Percentiles rank a stretch among this genome's conserved stretches.
These are phyloP conservation scores for Drosophila ercepeae DNA, from an alignment of 1,140 invertebrate genomes.

Conservation along the genomic window DNA sequence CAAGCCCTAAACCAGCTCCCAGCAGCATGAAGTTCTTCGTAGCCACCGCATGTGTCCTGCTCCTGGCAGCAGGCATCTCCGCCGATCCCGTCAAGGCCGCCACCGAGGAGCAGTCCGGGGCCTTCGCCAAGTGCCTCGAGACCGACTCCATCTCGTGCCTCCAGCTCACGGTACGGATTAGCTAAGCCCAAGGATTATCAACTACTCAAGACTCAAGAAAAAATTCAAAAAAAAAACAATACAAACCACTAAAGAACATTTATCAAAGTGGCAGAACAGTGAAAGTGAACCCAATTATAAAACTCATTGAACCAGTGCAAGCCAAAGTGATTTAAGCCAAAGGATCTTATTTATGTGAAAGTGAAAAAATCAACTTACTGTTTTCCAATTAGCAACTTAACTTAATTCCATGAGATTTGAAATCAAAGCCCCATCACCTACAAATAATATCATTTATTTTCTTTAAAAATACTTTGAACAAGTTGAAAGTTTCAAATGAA, in stretches of 20 bases:
- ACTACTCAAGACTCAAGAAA: constrained; percentile 16
- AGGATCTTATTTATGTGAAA: constrained; percentile 33
- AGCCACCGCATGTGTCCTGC: constrained; percentile 78
- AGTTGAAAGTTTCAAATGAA: background rate
- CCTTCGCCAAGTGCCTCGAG: constrained; percentile 85
- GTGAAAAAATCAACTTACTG: constrained; percentile 30
- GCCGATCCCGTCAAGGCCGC: constrained; percentile 77
- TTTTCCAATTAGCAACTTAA: background rate
- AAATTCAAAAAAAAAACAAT: constrained; percentile 18
- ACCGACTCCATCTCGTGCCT: constrained; percentile 88
- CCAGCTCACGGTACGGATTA: constrained; percentile 85
- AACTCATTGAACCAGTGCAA: constrained; percentile 26
- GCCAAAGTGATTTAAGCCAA: constrained; percentile 22
- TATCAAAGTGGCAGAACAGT: constrained; percentile 38
- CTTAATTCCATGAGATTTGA: background rate
- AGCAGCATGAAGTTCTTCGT: constrained; percentile 76
- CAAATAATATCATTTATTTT: background rate
- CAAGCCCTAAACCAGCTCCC: constrained; percentile 36
- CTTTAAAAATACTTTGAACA: background rate
- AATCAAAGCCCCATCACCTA: background rate
- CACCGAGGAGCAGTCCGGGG: constrained; percentile 65
- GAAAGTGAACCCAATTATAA: constrained; percentile 58
- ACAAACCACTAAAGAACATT: constrained; percentile 28
- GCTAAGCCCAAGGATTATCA: constrained; percentile 62
- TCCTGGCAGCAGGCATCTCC: constrained; percentile 75